Evolutionary conservation across 1,140 invertebrate species (phyloP), one percentile per base, ranked within the genome.

Genomic region (Pogonognathellus flavescens): DNA sequence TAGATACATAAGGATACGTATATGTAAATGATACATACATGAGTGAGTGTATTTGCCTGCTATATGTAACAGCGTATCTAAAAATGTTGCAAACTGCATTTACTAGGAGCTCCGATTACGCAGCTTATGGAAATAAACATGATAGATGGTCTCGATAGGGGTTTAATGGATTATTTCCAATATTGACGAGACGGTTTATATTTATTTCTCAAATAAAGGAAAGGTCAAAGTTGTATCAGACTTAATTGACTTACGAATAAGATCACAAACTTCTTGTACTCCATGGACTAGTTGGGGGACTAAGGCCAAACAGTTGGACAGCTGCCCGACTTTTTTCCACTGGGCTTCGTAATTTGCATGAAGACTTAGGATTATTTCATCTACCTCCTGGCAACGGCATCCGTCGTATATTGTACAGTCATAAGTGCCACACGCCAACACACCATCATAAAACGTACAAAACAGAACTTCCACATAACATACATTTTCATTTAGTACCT

Each of bases 221-320:
- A 76, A 49, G 14, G 70, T 49, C 41, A 76, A 76, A 25, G 22
- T 31, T 62, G 59, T 62, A 3, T 57, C 2, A 10, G 20, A 62
- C 53, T 55, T 16, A 72, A 49, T 49, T 53, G 49, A 87, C 84
- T 86, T 90, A 93, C 93, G 92, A 89, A 94, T 92, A 90, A 93
- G 91, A 86, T 92, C 91, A 89, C 93, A 93, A 20, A 94, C 90
- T 53, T 92, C 90, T 89, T 93, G 91, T 62, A 94, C 91, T 25
- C 91, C 91, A 88, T 91, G 91, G 20, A 93, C 91, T 62, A 94
- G 90, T 89, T 93, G 92, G 57, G 93, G 93, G 88, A 94, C 91
- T 7, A 90, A 89, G 50, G 91, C 91, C 20, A 94, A 89, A 55
- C 92, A 91, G 53, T 91, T 91, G 82, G 92, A 93, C 16, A 94